Conservation (phyloP, 1,140 invertebrate species). For the Dreissena polymorpha region DNA sequence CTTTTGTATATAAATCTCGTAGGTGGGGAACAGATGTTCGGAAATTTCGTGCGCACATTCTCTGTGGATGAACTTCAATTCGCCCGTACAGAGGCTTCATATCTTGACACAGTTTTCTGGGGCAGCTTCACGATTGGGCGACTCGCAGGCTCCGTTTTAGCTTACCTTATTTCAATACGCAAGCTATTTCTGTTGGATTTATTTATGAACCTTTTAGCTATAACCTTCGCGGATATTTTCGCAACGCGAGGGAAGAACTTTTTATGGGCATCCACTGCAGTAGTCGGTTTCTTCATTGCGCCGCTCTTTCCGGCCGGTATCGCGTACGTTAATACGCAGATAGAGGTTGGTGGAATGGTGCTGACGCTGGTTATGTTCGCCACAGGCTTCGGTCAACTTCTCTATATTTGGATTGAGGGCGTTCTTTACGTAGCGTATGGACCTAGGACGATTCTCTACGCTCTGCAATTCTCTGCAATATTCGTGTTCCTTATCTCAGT, state of each 20-base stretch:
- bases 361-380: slow-evolving; percentile 25
- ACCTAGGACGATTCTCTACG: slow-evolving; percentile 27
- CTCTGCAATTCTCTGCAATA: slow-evolving; percentile 7
- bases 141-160: slow-evolving; percentile 32
- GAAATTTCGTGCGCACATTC: slow-evolving; percentile 59
- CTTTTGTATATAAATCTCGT: slow-evolving; percentile 51
- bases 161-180: slow-evolving; percentile 30
- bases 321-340: slow-evolving; percentile 11
- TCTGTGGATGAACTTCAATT: slow-evolving; percentile 51
- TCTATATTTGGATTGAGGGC: slow-evolving; percentile 24
- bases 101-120: slow-evolving; percentile 50
- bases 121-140: slow-evolving; percentile 44
- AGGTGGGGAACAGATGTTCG: slow-evolving; percentile 59
- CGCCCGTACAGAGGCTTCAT: slow-evolving; percentile 40
- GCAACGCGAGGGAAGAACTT: slow-evolving; percentile 1
- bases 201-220: slow-evolving; percentile 21
- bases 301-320: slow-evolving; percentile 41
- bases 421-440: slow-evolving; percentile 12
- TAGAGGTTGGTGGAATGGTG: slow-evolving; percentile 27
- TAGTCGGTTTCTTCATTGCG: slow-evolving; percentile 26
- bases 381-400: background rate
- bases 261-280: slow-evolving; percentile 24
- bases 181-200: slow-evolving; percentile 31
- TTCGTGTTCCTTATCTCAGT: slow-evolving; percentile 5
- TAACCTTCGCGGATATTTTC: slow-evolving; percentile 42